Base-by-base conservation (phyloP, 2,888 invertebrate species). In the Strigamia transsilvanica region DNA sequence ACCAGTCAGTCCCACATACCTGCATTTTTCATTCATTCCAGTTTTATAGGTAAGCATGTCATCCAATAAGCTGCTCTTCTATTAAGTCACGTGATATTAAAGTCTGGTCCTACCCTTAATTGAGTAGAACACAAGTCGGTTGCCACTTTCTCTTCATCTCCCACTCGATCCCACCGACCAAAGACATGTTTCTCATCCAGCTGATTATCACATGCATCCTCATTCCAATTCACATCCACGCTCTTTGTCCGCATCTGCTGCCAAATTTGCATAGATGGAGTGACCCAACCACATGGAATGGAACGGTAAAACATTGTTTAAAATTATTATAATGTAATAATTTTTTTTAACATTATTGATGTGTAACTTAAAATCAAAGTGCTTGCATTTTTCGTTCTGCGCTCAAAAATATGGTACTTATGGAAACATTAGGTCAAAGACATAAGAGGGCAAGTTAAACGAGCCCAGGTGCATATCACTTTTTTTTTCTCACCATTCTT, bases 111-210 rank as follows among this genome's bases (percentile, higher is more conserved):
- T 66, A 23, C 61, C 61, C 61, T 66, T 66, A 66, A 66, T 66
- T 66, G 61, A 66, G 21, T 66, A 66, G 21, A 66, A 21, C 61
- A n/a, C 61, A 23, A 66, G 61, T 66, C 61, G 61, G 61, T 21
- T 66, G 61, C 61, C 61, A 66, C 61, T 66, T 66, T 66, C 61
- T 21, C 61, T 66, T 66, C 61, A n/a, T 66, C 61, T 66, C 61
- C 51, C 61, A 66, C 61, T 66, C 21, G 21, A 66, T 66, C 61
- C 61, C 61, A 66, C 61, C 61, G 61, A 66, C 21, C 61, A 66
- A 66, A 66, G 23, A 23, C 21, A 66, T 66, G 61, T 23, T 66
- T 66, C 21, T 66, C 5, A 21, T 66, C 61, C 21, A 9, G 21
- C 23, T 66, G n/a, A n/a, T 66, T 18, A n/a, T n/a, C n/a, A 51